These are phyloP conservation scores for Forbesichthys papilliferus DNA, from an alignment of 2,113 vertebrate species.

Conservation along the genomic window DNA sequence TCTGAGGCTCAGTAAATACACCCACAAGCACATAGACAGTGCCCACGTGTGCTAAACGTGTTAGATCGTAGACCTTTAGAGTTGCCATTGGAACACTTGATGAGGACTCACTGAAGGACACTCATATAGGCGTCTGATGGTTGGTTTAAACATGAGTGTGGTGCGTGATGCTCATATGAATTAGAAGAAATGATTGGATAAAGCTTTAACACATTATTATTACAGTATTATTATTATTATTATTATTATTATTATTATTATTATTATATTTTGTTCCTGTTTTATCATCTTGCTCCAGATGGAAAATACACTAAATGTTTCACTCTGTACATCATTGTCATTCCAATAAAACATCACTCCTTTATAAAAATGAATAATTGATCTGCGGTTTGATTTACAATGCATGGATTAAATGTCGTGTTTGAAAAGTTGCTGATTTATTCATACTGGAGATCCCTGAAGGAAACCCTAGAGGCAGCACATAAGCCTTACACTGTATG, in stretches of 20 bases:
- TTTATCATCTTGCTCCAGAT: constrained; percentile 28
- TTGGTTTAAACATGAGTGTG: constrained; percentile 14
- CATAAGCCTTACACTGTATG: constrained; percentile 62
- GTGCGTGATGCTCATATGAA: constrained; percentile 14
- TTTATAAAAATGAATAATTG: constrained; percentile 94
- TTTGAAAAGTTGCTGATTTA: constrained; percentile 92
- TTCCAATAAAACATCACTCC: constrained; percentile 87
- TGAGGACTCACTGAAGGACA: constrained; percentile 16
- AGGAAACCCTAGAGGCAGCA: constrained; percentile 81
- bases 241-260: too few species aligned
- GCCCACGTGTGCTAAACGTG: constrained; percentile 65
- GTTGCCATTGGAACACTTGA: constrained; percentile 40
- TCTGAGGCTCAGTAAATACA: constrained; percentile 61
- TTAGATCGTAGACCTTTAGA: constrained; percentile 59
- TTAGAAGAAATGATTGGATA: too few species aligned
- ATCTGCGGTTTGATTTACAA: constrained; percentile 88
- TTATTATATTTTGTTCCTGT: constrained; percentile 5
- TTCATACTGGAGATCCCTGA: constrained; percentile 84
- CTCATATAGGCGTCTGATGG: too few species aligned
- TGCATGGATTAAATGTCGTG: constrained; percentile 91
- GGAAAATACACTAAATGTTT: constrained; percentile 85
- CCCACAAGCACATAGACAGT: constrained; percentile 66
- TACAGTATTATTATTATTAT: too few species aligned
- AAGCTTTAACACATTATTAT: too few species aligned
- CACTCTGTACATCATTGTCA: constrained; percentile 88